Conservation (phyloP, 2,113 vertebrate genomes). For the Onychostruthus taczanowskii region DNA sequence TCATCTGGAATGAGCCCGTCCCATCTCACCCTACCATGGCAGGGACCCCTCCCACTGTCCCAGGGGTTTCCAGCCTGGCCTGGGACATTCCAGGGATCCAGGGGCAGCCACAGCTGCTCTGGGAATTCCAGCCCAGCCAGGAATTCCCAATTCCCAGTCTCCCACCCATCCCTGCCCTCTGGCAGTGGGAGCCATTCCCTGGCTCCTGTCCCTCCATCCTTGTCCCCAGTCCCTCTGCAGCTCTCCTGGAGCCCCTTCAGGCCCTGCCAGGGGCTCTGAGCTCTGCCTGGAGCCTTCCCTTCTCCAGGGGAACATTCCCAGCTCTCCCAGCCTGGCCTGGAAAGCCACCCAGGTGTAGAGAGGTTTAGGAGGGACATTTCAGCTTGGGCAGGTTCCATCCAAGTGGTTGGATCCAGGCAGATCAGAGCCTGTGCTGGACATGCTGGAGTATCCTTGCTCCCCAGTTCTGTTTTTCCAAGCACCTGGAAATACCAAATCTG, state of each 20-base stretch:
- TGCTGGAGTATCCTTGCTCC: neutral
- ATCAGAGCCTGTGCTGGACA: rapidly evolving
- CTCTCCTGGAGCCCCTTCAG: neutral
- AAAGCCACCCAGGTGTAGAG: rapidly evolving
- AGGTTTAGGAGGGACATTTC: neutral
- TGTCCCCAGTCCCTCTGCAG: neutral
- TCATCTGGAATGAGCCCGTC: neutral
- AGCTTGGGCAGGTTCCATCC: neutral
- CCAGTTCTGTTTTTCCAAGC: rapidly evolving
- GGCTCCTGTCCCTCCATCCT: neutral
- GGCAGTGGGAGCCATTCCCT: neutral
- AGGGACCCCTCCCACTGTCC: neutral
- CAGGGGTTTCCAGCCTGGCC: neutral
- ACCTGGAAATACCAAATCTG: neutral
- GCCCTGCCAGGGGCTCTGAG: neutral
- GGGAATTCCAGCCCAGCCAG: neutral
- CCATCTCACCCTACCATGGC: neutral
- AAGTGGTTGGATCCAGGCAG: neutral
- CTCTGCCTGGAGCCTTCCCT: neutral
- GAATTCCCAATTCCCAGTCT: neutral
- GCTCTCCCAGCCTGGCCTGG: neutral
- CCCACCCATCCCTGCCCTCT: neutral
- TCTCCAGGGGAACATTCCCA: neutral
- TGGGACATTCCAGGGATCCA: neutral
- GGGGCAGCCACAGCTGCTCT: neutral